Evolutionary conservation across 1,140 invertebrate genomes (phyloP).

Genomic region (Maniola jurtina): DNA sequence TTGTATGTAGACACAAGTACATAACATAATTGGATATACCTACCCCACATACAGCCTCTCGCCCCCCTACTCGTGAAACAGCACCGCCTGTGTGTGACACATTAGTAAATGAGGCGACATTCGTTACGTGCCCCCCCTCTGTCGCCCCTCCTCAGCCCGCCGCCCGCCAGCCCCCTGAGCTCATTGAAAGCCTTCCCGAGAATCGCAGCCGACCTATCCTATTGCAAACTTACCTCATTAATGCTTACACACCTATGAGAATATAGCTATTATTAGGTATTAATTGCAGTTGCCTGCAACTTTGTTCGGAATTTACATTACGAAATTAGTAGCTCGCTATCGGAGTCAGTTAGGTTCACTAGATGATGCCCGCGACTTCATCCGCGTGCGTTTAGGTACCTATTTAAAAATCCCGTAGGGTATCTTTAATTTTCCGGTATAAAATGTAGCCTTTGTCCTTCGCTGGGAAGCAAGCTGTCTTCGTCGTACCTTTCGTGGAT

Average conservation of each 20-base stretch:
- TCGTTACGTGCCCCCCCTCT: constrained; percentile 56
- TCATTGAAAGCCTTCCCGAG: constrained; percentile 46
- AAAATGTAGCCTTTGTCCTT: no score
- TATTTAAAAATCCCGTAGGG: no score
- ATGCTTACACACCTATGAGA: not conserved
- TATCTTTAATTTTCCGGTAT: no score
- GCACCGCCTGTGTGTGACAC: constrained; percentile 75
- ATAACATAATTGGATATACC: constrained; percentile 57
- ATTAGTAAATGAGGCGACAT: constrained; percentile 78
- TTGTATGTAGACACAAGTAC: not conserved
- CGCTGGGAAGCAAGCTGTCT: no score
- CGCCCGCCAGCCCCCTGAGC: constrained; percentile 21
- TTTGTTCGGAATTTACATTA: no score
- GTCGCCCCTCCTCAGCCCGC: not conserved
- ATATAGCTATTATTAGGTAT: not conserved
- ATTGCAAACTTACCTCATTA: constrained; percentile 18
- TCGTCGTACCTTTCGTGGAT: no score
- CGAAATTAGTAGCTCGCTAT: no score
- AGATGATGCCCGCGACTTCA: no score
- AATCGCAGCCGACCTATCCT: constrained; percentile 11
- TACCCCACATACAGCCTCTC: constrained; percentile 30
- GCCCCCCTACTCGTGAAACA: constrained; percentile 54
- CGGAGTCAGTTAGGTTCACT: no score
- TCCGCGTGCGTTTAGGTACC: no score
- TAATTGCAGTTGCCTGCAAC: no score